A percentile compares a stretch with the other conserved stretches of the same genome.
phyloP scores from a whole-genome alignment of 2,888 invertebrate species.

The Epistrophe grossulariae region DNA sequence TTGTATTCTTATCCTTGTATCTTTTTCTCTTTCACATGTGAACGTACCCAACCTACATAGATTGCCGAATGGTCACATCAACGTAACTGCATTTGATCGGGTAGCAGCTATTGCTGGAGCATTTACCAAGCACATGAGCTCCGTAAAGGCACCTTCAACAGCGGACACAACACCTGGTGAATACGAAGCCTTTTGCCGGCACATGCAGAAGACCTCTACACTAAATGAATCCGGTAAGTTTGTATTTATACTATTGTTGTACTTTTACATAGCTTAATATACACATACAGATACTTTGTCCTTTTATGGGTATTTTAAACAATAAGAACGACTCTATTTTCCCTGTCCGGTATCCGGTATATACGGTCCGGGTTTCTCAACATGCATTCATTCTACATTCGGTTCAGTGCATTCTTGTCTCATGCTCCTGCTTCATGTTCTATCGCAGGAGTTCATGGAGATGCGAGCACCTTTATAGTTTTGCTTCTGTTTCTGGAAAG shows the following conservation, averaged over 20 bases:
- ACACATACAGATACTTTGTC: slow-evolving; percentile 1
- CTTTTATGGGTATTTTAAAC: slow-evolving; percentile 47
- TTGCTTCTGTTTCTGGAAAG: background rate
- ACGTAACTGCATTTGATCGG: slow-evolving; percentile 86
- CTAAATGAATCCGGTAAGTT: slow-evolving; percentile 83
- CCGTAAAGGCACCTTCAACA: slow-evolving; percentile 79
- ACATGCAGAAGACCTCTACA: slow-evolving; percentile 83
- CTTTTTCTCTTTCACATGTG: slow-evolving; percentile 79
- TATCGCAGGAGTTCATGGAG: slow-evolving; percentile 11
- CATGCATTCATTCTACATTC: slow-evolving; percentile 20
- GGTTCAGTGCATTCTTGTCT: slow-evolving; percentile 35
- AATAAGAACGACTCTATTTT: slow-evolving; percentile 34
- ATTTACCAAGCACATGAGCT: slow-evolving; percentile 83
- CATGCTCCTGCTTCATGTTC: slow-evolving; percentile 6
- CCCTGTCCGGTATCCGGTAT: background rate
- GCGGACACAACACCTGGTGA: slow-evolving; percentile 79
- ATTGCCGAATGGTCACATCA: slow-evolving; percentile 92
- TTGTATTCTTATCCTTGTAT: slow-evolving; percentile 38
- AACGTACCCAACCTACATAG: slow-evolving; percentile 82
- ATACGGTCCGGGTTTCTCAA: background rate
- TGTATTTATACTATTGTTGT: slow-evolving; percentile 12
- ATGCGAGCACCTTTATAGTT: background rate
- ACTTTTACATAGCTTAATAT: background rate
- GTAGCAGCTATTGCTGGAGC: slow-evolving; percentile 84
- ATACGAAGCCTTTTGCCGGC: slow-evolving; percentile 82